Evolutionary conservation across 1,140 invertebrate genomes (phyloP).

Genomic region (Pantala flavescens): DNA sequence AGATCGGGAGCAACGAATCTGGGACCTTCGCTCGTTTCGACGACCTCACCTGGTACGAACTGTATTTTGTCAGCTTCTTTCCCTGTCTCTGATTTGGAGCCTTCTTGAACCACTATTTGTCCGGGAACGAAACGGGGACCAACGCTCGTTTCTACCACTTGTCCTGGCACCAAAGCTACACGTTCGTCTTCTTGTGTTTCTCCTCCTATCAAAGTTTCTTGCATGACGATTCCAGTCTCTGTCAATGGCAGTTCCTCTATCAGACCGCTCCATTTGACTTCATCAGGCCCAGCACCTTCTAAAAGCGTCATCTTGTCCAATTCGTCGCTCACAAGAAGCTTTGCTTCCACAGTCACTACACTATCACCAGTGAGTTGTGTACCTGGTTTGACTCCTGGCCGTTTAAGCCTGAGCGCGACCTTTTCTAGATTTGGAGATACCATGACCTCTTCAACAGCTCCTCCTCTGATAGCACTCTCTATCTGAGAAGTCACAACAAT

Average conservation of each 20-base stretch:
- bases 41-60: slow-evolving; percentile 58
- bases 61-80: slow-evolving; percentile 34
- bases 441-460: slow-evolving; percentile 43
- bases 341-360: background rate
- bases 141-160: slow-evolving; percentile 59
- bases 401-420: background rate
- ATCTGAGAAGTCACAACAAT: slow-evolving; percentile 63
- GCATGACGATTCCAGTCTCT: slow-evolving; percentile 18
- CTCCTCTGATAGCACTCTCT: slow-evolving; percentile 62
- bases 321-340: slow-evolving; percentile 25
- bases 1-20: slow-evolving; percentile 60
- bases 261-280: slow-evolving; percentile 39
- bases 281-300: slow-evolving; percentile 52
- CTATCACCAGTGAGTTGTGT: background rate
- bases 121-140: slow-evolving; percentile 64
- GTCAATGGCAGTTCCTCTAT: slow-evolving; percentile 38
- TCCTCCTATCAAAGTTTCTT: background rate
- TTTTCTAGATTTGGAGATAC: slow-evolving; percentile 11
- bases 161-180: slow-evolving; percentile 51
- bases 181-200: slow-evolving; percentile 37
- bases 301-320: slow-evolving; percentile 45
- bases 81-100: slow-evolving; percentile 37
- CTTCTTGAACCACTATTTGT: slow-evolving; percentile 47
- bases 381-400: background rate
- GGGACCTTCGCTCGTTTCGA: slow-evolving; percentile 57